A percentile compares a stretch with the other conserved stretches of the same genome.
These are phyloP conservation scores for Trisateles emortualis DNA, from an alignment of 2,888 invertebrate genomes.

Conservation along the genomic window DNA sequence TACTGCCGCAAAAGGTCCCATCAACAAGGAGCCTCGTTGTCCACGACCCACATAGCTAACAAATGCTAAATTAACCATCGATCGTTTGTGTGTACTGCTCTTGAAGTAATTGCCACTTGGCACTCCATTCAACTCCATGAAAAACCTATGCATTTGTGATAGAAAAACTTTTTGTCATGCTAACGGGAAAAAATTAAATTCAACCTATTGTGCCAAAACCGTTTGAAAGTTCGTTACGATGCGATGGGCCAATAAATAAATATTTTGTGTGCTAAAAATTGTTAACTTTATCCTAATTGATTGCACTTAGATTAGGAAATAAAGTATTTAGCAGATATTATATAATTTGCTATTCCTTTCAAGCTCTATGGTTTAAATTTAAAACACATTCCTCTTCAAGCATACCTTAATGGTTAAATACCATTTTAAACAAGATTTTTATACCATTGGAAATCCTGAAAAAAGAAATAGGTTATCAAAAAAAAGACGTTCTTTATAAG, in stretches of 20 bases:
- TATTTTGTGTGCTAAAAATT: background rate
- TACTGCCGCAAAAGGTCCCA: background rate
- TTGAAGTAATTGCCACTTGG: slow-evolving; percentile 56
- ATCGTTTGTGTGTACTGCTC: slow-evolving; percentile 32
- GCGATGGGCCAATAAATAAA: slow-evolving; percentile 13
- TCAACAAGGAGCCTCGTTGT: slow-evolving; percentile 10
- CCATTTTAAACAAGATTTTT: too few relatives aligned
- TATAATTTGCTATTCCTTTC: background rate
- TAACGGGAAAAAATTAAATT: slow-evolving; percentile 25
- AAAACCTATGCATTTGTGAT: slow-evolving; percentile 48
- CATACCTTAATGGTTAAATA: too few relatives aligned
- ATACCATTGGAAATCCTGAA: too few relatives aligned
- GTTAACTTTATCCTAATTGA: background rate
- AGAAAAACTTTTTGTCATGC: slow-evolving; percentile 23
- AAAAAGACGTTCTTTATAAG: too few relatives aligned
- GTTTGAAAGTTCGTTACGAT: background rate
- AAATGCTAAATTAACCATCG: slow-evolving; percentile 34
- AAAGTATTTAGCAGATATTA: background rate
- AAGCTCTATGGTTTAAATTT: background rate
- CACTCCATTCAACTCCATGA: slow-evolving; percentile 35
- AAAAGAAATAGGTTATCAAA: too few relatives aligned
- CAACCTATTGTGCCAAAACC: slow-evolving; percentile 13
- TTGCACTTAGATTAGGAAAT: background rate
- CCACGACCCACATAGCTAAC: slow-evolving; percentile 17
- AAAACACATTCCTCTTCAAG: background rate